Evolutionary conservation across 2,888 invertebrate species (phyloP).

Genomic region (Harpalus rufipes): DNA sequence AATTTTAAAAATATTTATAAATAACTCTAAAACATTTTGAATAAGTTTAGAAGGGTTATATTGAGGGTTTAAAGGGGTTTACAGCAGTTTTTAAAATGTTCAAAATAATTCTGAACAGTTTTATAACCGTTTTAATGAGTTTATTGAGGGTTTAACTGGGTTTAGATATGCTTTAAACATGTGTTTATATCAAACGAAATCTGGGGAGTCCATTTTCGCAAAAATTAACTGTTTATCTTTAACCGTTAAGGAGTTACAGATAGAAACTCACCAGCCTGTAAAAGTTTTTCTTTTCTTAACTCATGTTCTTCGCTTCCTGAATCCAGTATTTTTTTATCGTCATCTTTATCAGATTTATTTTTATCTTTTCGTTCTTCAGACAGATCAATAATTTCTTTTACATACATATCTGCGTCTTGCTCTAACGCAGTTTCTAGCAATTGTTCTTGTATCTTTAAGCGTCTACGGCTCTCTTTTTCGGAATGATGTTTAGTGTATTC

Average conservation of each 20-base stretch:
- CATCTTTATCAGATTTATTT: constrained; percentile 75
- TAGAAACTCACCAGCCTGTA: constrained; percentile 82
- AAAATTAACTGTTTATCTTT: neutral
- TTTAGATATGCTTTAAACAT: no score
- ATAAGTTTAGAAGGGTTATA: no score
- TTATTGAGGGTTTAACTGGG: no score
- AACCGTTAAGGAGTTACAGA: constrained; percentile 62
- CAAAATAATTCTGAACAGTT: no score
- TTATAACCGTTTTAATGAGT: no score
- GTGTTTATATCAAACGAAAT: neutral
- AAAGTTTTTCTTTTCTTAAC: constrained; percentile 83
- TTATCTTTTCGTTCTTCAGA: constrained; percentile 70
- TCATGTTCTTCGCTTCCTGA: constrained; percentile 77
- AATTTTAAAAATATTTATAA: no score
- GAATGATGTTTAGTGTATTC: constrained; percentile 53
- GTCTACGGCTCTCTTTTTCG: constrained; percentile 59
- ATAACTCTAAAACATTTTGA: no score
- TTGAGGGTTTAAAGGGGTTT: no score
- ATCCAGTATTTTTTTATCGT: constrained; percentile 76
- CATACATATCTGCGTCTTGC: constrained; percentile 75
- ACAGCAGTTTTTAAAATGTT: no score
- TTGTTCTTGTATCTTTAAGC: constrained; percentile 68
- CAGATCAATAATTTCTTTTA: constrained; percentile 76
- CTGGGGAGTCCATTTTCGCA: neutral
- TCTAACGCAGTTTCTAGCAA: neutral